Percentiles rank a stretch among this genome's conserved stretches.
phyloP scores from a whole-genome alignment of 2,797 vertebrate species.

The Discoglossus pictus region DNA sequence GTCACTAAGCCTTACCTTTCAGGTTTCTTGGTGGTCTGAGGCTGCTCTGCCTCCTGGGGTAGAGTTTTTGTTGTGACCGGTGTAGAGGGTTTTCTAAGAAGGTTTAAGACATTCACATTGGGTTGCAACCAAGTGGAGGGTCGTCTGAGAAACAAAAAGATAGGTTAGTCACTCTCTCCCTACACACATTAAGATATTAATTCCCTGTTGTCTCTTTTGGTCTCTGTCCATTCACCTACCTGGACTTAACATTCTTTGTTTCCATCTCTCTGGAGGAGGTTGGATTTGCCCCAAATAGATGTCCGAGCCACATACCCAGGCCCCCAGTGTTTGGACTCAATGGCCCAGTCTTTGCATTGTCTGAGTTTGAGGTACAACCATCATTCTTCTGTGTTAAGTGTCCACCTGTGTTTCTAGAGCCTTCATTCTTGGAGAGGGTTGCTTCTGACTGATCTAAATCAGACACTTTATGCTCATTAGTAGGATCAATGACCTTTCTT shows the following conservation, averaged over 20 bases:
- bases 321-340: background rate
- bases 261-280: slow-evolving; percentile 25
- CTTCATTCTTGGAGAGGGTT: too few relatives aligned
- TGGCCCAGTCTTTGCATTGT: slow-evolving; percentile 39
- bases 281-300: slow-evolving; percentile 60
- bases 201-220: too few relatives aligned
- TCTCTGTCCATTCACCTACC: slow-evolving; percentile 58
- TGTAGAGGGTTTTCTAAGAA: slow-evolving; percentile 49
- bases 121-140: slow-evolving; percentile 92
- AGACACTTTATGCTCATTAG: too few relatives aligned
- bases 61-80: background rate
- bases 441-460: too few relatives aligned
- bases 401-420: too few relatives aligned
- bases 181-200: too few relatives aligned
- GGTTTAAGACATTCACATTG: slow-evolving; percentile 67
- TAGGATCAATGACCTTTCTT: too few relatives aligned
- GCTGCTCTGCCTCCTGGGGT: background rate
- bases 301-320: slow-evolving; percentile 53
- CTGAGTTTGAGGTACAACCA: too few relatives aligned
- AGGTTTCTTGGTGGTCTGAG: background rate
- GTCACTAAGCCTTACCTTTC: slow-evolving; percentile 19
- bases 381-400: too few relatives aligned
- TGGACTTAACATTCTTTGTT: slow-evolving; percentile 47
- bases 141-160: slow-evolving; percentile 65
- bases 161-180: too few relatives aligned